Base-by-base conservation (phyloP, 2,113 vertebrate species). In the Rana temporaria region DNA sequence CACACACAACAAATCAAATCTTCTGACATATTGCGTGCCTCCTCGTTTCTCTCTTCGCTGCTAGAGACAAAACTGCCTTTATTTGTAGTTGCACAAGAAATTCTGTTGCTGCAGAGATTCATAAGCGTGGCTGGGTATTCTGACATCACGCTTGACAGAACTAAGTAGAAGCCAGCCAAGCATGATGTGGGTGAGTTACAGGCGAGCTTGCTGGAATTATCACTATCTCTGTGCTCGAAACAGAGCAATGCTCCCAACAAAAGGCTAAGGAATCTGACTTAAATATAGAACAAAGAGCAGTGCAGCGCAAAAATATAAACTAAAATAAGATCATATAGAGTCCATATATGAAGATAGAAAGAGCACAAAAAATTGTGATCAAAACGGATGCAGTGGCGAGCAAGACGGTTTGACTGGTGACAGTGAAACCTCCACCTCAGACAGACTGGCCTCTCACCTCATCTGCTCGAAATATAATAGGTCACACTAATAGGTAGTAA, bases 61-160 rank as follows among this genome's bases (percentile, higher is more conserved):
- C 16, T 67, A 38, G 18, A 42, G 65, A n/a, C 32, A 19, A n/a
- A 67, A 67, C 65, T 67, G 68, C 48, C 15, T 53, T 55, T 30
- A 22, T 22, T 26, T 30, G 68, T 11, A 71, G 68, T 53, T 72
- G 53, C 53, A 57, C 53, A 32, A 32, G 24, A 72, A 72, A 56
- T 30, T 72, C 53, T 56, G 53, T 30, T 53, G 24, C 30, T n/a
- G 56, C 71, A 9, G 6, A 74, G 30, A 38, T 56, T 74, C 56
- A 60, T 19, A 30, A 74, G 56, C 55, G 55, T 60, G 57, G 52
- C 56, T 57, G 19, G 55, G 30, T 16, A 38, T 74, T 32, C 55
- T 38, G 56, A 74, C 55, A 74, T 74, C 30, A 60, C 55, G 56
- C 71, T 60, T 74, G 55, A 19, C 55, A 74, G 56, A 74, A 34